phyloP scores from a whole-genome alignment of 2,888 invertebrate genomes.

The Ceriagrion tenellum region DNA sequence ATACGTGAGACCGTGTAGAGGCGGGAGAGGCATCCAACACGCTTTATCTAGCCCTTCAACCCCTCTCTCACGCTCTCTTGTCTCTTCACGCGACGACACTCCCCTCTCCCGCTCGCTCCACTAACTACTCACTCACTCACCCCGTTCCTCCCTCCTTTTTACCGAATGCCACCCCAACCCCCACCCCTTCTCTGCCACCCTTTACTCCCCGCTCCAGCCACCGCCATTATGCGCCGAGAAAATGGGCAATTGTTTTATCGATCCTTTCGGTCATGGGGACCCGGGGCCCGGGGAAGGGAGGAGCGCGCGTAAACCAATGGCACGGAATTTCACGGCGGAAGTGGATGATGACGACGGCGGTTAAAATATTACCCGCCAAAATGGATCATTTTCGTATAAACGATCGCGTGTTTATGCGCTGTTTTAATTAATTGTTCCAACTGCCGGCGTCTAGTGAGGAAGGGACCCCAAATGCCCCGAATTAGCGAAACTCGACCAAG shows the following conservation, averaged over 20 bases:
- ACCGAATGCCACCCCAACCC: background rate
- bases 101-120: no score
- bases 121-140: no score
- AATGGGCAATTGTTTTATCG: constrained; percentile 41
- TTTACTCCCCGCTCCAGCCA: background rate
- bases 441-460: background rate
- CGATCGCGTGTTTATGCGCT: constrained; percentile 4
- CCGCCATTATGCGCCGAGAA: constrained; percentile 31
- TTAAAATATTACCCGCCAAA: background rate
- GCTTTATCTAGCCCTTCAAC: no score
- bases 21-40: no score
- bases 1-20: no score
- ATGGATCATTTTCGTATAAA: background rate
- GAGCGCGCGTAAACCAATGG: constrained; percentile 27
- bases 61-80: no score
- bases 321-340: constrained; percentile 32
- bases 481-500: background rate
- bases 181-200: no score
- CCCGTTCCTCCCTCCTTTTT: no score
- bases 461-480: background rate
- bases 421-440: background rate
- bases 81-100: no score
- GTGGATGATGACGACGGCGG: background rate
- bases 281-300: background rate
- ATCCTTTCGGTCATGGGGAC: background rate